A percentile compares a stretch with the other conserved stretches of the same genome.
phyloP scores from a whole-genome alignment of 2,113 vertebrate genomes.

The Mellivora capensis region DNA sequence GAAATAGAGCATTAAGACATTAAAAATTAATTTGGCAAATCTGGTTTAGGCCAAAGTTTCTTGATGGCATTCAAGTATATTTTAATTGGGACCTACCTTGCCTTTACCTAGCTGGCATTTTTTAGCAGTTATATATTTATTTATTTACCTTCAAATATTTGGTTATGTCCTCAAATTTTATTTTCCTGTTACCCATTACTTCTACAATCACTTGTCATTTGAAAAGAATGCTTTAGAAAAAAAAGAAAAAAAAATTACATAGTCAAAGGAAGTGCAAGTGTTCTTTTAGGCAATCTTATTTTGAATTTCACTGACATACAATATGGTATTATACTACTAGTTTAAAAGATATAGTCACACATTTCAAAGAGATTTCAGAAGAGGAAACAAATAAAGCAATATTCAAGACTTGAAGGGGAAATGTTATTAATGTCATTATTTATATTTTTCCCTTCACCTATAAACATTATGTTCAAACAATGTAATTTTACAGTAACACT shows the following conservation, averaged over 20 bases:
- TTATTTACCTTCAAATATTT: neutral
- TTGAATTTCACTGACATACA: conserved; percentile 35
- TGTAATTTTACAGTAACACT: neutral
- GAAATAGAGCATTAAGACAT: neutral
- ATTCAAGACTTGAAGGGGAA: neutral
- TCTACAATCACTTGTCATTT: neutral
- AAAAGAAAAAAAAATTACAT: neutral
- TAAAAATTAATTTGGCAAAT: neutral
- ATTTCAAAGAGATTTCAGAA: conserved; percentile 6
- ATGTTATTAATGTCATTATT: neutral
- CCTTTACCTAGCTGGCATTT: neutral
- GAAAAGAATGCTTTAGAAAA: neutral
- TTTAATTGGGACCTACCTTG: neutral
- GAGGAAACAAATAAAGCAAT: neutral
- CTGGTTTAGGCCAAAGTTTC: neutral
- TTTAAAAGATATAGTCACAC: neutral
- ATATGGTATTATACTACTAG: neutral
- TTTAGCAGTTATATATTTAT: neutral
- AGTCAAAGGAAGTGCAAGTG: neutral
- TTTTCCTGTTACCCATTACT: neutral
- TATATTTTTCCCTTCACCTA: neutral
- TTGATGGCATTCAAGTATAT: neutral
- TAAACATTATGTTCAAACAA: neutral
- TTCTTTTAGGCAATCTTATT: conserved; percentile 10
- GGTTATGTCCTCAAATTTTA: neutral